Evolutionary conservation across 2,888 invertebrate species (phyloP), one percentile per base, ranked within the genome.

Genomic region (Nudaria mundana): DNA sequence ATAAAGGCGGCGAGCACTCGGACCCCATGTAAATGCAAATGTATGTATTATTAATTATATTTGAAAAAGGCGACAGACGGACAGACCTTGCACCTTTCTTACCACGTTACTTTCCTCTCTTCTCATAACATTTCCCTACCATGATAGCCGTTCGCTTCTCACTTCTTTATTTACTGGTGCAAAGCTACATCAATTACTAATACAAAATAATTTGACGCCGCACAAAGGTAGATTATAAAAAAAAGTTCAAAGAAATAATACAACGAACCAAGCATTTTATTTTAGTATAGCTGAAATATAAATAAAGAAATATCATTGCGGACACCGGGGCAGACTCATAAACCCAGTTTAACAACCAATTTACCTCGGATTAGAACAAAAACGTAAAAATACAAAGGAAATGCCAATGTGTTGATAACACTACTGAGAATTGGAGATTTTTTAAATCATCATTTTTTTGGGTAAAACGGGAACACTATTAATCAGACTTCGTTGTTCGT

Each of bases 291-390:
- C n/a, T 23, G 31, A 37, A 41, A 41, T 36, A 45, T 45, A 34
- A 45, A 40, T 44, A 42, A 36, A 7, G 30, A 22, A 38, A 48
- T 46, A 46, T 34, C 42, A 42, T 33, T 25, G 10, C 20, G 15
- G 15, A 15, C 28, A 34, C 30, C 35, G 40, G 34, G n/a, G n/a
- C n/a, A 18, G 40, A 30, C 25, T 44, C 49, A 47, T 42, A 44
- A 47, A 52, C 41, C 32, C 29, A 39, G 43, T 50, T 50, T 52
- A 56, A 50, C 56, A 60, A 42, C 37, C 57, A 57, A 52, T 60
- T 57, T 52, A 24, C 29, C 41, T 13, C 30, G 50, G 53, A 56
- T 48, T 56, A 59, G 42, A 45, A 52, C 37, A 45, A 45, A 59
- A 36, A 32, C 22, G 24, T 37, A 13, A 40, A 16, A 32, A 52